Conservation (phyloP, 2,113 vertebrate genomes). For the Corapipo altera region DNA sequence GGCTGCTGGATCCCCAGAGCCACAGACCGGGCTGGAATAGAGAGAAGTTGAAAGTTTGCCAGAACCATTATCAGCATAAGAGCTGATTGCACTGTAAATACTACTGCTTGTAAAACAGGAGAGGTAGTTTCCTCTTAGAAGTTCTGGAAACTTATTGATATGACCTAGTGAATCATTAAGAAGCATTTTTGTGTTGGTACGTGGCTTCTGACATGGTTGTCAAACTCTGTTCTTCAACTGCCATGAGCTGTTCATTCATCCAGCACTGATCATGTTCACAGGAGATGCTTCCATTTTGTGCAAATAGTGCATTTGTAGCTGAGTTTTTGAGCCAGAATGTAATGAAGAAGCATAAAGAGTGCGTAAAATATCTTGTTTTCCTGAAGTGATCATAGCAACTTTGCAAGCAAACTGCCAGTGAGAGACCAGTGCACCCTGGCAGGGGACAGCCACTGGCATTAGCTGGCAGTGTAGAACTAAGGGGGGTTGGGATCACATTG, state of each 20-base stretch:
- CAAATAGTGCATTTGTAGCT: neutral
- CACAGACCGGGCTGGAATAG: neutral
- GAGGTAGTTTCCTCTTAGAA: neutral
- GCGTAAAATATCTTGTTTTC: neutral
- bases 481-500: neutral
- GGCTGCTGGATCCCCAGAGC: neutral
- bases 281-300: neutral
- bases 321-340: neutral
- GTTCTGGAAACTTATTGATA: neutral
- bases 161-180: neutral
- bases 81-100: constrained; percentile 1
- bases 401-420: neutral
- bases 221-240: neutral
- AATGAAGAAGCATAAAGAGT: neutral
- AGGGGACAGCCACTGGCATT: neutral
- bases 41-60: neutral
- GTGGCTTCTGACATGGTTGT: neutral
- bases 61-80: neutral
- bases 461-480: neutral
- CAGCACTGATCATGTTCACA: neutral
- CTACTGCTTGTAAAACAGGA: neutral
- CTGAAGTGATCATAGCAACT: neutral
- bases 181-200: neutral
- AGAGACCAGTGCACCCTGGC: neutral
- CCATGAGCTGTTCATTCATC: neutral